Evolutionary conservation across 23 tunicate species (phyloP).

Genomic region (Halocynthia aurantium): DNA sequence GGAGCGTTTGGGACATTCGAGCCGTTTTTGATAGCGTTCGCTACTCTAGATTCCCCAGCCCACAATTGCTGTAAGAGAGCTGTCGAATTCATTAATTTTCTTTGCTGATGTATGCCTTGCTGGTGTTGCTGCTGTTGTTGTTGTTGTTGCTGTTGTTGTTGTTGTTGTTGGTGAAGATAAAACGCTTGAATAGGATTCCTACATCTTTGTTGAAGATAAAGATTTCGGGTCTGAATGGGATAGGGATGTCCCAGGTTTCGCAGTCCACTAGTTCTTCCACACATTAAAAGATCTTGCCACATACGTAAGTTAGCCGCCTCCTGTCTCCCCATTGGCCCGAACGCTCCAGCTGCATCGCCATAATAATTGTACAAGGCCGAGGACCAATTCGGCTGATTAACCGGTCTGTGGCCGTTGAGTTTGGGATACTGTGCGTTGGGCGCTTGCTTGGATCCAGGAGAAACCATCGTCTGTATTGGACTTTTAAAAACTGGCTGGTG

Average conservation of each 20-base stretch:
- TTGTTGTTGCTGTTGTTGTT: background rate
- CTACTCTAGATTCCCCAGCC: conserved; percentile 5
- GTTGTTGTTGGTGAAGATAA: conserved; percentile 13
- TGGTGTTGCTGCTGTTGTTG: conserved; percentile 21
- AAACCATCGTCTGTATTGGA: too few species aligned
- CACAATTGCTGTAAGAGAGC: conserved; percentile 19
- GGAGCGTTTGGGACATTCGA: background rate
- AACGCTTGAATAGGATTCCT: conserved; percentile 21
- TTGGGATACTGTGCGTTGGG: too few species aligned
- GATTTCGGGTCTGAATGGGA: conserved; percentile 9
- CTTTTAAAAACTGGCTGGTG: too few species aligned
- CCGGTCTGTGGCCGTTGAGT: too few species aligned
- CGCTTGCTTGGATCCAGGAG: too few species aligned
- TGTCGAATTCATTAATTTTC: conserved; percentile 12
- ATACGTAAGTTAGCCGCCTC: conserved; percentile 11
- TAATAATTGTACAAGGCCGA: conserved; percentile 20
- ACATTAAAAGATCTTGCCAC: conserved; percentile 18
- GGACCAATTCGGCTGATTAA: background rate
- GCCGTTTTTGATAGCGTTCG: background rate
- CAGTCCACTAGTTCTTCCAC: background rate
- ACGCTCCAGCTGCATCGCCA: background rate
- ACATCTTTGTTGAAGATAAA: conserved; percentile 18
- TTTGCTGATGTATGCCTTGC: conserved; percentile 7
- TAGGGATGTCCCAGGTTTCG: conserved; percentile 1
- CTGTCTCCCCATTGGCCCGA: background rate